Percentiles rank a stretch among this genome's conserved stretches.
Evolutionary conservation across 2,797 vertebrate genomes (phyloP).

Genomic region (Pteronotus mesoamericanus): DNA sequence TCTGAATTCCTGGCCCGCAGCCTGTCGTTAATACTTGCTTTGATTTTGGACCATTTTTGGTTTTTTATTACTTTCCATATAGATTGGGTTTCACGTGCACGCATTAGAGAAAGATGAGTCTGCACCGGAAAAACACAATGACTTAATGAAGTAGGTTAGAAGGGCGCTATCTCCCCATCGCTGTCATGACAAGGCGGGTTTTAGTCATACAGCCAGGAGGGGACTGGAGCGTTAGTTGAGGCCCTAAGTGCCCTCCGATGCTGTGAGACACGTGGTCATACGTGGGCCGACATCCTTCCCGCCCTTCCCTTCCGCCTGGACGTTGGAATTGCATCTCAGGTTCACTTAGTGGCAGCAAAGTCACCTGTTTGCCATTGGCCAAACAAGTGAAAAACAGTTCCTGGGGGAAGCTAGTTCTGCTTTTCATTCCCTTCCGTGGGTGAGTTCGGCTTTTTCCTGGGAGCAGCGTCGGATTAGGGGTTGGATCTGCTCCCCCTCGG

Average conservation of each 20-base stretch:
- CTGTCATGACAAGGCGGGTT: background rate
- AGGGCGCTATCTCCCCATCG: background rate
- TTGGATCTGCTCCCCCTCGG: background rate
- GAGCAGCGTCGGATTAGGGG: background rate
- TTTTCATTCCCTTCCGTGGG: too few relatives aligned
- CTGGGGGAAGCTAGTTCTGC: background rate
- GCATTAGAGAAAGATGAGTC: background rate
- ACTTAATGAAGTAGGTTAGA: background rate
- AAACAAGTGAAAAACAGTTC: background rate
- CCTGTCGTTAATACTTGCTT: background rate
- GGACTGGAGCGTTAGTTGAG: background rate
- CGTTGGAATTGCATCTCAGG: background rate
- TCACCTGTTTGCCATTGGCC: background rate
- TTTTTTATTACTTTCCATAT: background rate
- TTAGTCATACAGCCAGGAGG: background rate
- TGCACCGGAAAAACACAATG: background rate
- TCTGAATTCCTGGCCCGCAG: background rate
- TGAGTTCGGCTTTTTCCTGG: background rate
- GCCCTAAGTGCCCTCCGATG: background rate
- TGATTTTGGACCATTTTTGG: background rate
- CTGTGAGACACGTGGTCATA: background rate
- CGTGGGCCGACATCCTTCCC: background rate
- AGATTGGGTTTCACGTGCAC: background rate
- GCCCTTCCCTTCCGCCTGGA: background rate
- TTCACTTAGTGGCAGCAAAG: background rate